Evolutionary conservation across 2,888 invertebrate genomes (phyloP), one percentile per base, ranked within the genome.

Genomic region (Nudaria mundana): DNA sequence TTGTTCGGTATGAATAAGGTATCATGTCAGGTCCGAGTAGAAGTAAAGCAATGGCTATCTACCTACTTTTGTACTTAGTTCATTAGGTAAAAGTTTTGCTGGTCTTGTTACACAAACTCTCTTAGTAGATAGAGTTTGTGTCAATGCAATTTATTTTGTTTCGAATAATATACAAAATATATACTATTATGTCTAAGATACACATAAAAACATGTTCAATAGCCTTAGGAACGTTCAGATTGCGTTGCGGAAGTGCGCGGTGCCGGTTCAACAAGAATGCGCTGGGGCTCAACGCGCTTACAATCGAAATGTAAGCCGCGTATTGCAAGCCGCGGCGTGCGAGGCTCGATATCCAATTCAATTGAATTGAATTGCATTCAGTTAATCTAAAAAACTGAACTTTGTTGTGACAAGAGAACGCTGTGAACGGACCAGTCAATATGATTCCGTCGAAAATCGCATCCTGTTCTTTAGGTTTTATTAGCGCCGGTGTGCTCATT

Each of bases 401-500:
- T 57, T 58, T 75, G 76, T 82, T 84, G 72, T 81, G 83, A 81
- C 82, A 80, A 61, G 69, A 65, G 68, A 71, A 62, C 57, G 66
- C 65, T 76, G 76, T 75, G 77, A 81, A 79, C 76, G 69, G 71
- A 56, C 72, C 71, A 76, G 73, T 81, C 83, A 77, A 77, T 81
- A 79, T 71, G 79, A 76, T 76, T 78, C 78, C 76, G 76, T 78
- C 70, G 71, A 81, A 84, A 77, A 81, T 82, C 73, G 75, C 81
- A 83, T 87, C 86, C 87, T 80, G 85, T 76, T 79, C 79, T 80
- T 74, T 78, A 74, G 63, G 65, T 75, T 66, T 78, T 81, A 77
- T 79, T 81, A 81, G 79, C 75, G 76, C 67, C 71, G 63, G 66
- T 66, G 71, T 71, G 63, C 69, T 72, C 71, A 80, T 80, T 81